phyloP scores from a whole-genome alignment of 1,140 invertebrate species.

The Caerostris darwini region DNA sequence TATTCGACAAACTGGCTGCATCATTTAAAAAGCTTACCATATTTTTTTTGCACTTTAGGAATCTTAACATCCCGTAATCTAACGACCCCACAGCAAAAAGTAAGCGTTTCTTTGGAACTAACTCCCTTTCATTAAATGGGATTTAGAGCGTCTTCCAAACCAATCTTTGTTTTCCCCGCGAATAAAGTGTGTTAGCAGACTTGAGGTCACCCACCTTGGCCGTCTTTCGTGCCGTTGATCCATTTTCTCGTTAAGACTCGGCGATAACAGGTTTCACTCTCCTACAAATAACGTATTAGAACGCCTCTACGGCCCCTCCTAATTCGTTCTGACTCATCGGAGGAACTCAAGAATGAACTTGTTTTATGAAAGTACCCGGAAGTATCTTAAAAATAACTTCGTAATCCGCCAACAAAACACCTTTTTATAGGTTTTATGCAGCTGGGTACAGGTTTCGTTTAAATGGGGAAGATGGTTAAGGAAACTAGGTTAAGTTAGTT shows the following conservation, averaged over 20 bases:
- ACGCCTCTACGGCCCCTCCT: neutral
- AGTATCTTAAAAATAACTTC: conserved; percentile 26
- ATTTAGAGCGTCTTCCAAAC: conserved; percentile 15
- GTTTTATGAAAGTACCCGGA: conserved; percentile 30
- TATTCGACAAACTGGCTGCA: no score
- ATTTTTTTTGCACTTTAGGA: no score
- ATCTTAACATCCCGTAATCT: neutral
- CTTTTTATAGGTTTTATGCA: neutral
- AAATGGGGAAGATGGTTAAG: neutral
- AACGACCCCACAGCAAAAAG: neutral
- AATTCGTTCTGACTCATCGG: neutral
- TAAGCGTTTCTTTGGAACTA: neutral
- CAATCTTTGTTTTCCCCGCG: neutral
- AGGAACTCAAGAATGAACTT: neutral
- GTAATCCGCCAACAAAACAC: neutral
- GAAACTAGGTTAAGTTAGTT: neutral
- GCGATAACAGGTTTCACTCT: conserved; percentile 42
- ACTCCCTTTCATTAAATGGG: conserved; percentile 43
- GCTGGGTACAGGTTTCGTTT: neutral
- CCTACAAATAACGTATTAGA: neutral
- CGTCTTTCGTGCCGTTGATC: conserved; percentile 49
- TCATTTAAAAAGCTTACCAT: no score
- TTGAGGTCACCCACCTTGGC: conserved; percentile 58
- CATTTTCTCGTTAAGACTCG: neutral
- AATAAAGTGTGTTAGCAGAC: conserved; percentile 27